Base-by-base conservation (phyloP, 2,797 vertebrate genomes). In the Myotis vivesi region DNA sequence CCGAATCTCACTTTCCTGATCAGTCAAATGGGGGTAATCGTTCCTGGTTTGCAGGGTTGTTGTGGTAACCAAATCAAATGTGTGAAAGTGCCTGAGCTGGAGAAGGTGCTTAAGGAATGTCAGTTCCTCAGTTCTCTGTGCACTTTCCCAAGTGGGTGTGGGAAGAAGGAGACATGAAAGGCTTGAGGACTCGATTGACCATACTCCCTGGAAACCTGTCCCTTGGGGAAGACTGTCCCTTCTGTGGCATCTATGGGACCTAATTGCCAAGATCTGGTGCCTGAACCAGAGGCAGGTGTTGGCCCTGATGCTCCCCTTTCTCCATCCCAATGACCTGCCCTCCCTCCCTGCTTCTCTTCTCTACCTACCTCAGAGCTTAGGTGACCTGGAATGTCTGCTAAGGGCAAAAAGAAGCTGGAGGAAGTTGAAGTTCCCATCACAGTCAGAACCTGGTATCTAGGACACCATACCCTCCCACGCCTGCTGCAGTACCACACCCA, bases 401-500 rank as follows among this genome's bases (percentile, higher is more conserved):
- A 94, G 51, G 68, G 72, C 71, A 95, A 51, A 92, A 72, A 72
- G 68, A 94, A 91, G 64, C 79, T 89, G 23, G 25, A 89, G 87
- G 93, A 94, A 94, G 75, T 41, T 80, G 38, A 94, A 76, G 77
- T 96, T 95, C 93, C 87, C 90, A 86, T 91, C 90, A 62, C 79
- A 94, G 88, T 53, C 94, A 86, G 90, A 96, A 84, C 72, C 86
- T 92, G 79, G 53, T 96, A 97, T 97, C 90, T 96, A 87, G 97
- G 96, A 92, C 95, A 95, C 38, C 49, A 23, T 92, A 17, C 41
- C 89, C 46, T 77, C 96, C 96, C 93, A 95, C n/a, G 22, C 91
- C 69, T 41, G 53, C 89, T 95, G 94, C 90, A 84, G 80, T 93
- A 91, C 96, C 97, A 92, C 94, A 95, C 96, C 93, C 90, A 96